Conservation (phyloP, 2,113 vertebrate species). For the Bungarus multicinctus region DNA sequence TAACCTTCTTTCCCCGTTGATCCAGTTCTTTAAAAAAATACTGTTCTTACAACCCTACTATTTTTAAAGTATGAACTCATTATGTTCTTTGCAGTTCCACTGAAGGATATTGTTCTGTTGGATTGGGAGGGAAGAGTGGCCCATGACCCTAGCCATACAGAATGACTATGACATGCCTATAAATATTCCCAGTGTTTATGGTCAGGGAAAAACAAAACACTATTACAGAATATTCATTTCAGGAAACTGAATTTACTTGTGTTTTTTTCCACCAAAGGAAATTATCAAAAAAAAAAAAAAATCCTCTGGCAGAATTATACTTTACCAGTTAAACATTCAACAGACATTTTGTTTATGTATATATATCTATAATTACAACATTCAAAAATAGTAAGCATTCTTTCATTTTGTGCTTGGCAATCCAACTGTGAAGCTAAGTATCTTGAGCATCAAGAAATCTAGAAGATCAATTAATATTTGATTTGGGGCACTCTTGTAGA, state of each 20-base stretch:
- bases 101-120: not conserved
- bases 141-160: not conserved
- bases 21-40: not conserved
- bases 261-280: constrained; percentile 63
- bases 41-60: not conserved
- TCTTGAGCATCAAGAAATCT: constrained; percentile 29
- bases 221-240: not conserved
- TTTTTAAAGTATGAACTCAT: not conserved
- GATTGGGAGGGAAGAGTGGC: not conserved
- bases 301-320: constrained; percentile 49
- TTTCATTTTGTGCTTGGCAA: constrained; percentile 41
- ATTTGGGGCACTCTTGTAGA: constrained; percentile 36
- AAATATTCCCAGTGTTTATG: not conserved
- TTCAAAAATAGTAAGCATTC: constrained; percentile 46
- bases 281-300: constrained; percentile 47
- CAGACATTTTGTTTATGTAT: constrained; percentile 59
- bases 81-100: not conserved
- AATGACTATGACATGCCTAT: not conserved
- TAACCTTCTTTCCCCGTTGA: not conserved
- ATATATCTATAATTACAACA: constrained; percentile 55
- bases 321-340: constrained; percentile 54
- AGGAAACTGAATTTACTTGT: constrained; percentile 10
- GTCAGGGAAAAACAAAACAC: not conserved
- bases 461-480: not conserved
- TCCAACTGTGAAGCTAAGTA: constrained; percentile 29